Conservation (phyloP, 2,797 vertebrate species). For the Enteromius anoplus region DNA sequence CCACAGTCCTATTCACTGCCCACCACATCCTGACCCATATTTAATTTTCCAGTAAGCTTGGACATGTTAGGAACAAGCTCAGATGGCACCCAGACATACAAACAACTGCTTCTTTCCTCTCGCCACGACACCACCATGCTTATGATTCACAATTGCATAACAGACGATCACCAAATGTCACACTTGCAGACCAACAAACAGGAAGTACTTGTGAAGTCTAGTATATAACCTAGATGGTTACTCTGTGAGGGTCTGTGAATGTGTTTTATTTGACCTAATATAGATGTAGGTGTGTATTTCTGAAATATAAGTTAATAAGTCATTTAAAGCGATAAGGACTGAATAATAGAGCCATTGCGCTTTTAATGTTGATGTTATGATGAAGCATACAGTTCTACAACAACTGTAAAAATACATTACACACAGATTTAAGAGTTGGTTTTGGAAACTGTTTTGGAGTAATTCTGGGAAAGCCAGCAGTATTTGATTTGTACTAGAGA, state of each 20-base stretch:
- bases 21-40: conserved; percentile 38
- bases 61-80: conserved; percentile 30
- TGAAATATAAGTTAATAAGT: conserved; percentile 2
- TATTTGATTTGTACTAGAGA: conserved; percentile 29
- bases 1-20: conserved; percentile 25
- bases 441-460: conserved; percentile 1
- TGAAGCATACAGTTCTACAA: conserved; percentile 16
- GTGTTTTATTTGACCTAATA: conserved; percentile 14
- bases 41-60: conserved; percentile 18
- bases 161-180: conserved; percentile 45
- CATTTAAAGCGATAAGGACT: neutral
- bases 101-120: conserved; percentile 18
- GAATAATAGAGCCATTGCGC: conserved; percentile 13
- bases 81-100: conserved; percentile 25
- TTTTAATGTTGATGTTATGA: conserved; percentile 20
- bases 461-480: conserved; percentile 31
- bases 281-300: conserved; percentile 1
- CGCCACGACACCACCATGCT: neutral
- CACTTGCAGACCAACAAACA: conserved; percentile 36
- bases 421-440: neutral
- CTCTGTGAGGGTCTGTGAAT: neutral
- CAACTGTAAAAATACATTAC: conserved; percentile 34
- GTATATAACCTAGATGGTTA: neutral
- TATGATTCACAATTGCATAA: conserved; percentile 45
- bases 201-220: conserved; percentile 28